phyloP scores from a whole-genome alignment of 2,113 vertebrate genomes.

The Centrocercus urophasianus region DNA sequence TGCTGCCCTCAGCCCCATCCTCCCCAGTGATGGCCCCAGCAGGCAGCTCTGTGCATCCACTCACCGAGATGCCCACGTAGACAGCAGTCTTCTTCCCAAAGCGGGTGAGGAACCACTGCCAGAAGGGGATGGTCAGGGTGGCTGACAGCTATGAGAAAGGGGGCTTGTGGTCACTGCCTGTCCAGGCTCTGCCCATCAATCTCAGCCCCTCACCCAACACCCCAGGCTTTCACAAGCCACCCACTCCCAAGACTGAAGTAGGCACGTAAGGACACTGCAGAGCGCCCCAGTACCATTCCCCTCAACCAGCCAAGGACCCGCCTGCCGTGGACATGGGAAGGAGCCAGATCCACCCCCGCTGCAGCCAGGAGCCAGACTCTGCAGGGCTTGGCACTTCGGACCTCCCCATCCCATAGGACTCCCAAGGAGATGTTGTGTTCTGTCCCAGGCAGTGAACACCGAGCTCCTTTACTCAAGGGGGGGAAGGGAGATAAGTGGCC shows the following conservation, averaged over 20 bases:
- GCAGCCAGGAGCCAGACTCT: not conserved
- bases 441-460: constrained; percentile 8
- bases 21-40: fast-evolving
- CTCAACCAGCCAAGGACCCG: not conserved
- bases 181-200: not conserved
- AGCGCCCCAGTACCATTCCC: not conserved
- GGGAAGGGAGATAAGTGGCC: constrained; percentile 7
- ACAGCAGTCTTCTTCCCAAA: constrained; percentile 94
- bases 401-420: not conserved
- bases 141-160: constrained; percentile 84
- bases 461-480: not conserved
- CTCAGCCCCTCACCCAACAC: not conserved
- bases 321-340: fast-evolving
- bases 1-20: not conserved
- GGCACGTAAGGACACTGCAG: not conserved
- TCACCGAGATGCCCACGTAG: constrained; percentile 91
- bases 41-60: not conserved
- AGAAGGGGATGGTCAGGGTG: constrained; percentile 88
- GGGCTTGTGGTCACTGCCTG: fast-evolving
- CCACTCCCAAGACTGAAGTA: not conserved
- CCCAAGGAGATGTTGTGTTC: constrained; percentile 18
- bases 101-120: constrained; percentile 94
- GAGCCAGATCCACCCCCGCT: fast-evolving
- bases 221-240: fast-evolving
- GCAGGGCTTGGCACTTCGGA: fast-evolving